A percentile compares a stretch with the other conserved stretches of the same genome.
Evolutionary conservation across 2,113 vertebrate species (phyloP).

Genomic region (Seriola rivoliana): DNA sequence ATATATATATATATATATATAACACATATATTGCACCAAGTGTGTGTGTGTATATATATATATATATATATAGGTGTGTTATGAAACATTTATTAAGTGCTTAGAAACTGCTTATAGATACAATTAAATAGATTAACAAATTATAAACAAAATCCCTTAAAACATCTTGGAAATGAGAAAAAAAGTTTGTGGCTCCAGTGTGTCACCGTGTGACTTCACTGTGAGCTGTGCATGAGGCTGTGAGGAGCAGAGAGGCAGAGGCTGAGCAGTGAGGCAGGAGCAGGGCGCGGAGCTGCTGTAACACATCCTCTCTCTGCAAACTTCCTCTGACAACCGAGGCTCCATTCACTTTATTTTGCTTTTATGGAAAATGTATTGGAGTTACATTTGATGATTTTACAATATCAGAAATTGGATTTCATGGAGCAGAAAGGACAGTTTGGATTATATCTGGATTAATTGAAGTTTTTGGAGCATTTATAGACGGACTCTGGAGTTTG

Average conservation of each 20-base stretch:
- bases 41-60: too few relatives aligned
- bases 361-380: neutral
- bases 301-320: slow-evolving; percentile 51
- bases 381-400: slow-evolving; percentile 12
- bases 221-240: slow-evolving; percentile 10
- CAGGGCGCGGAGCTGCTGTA: slow-evolving; percentile 49
- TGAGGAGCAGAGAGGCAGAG: slow-evolving; percentile 38
- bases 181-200: slow-evolving; percentile 7
- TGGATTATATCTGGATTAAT: slow-evolving; percentile 44
- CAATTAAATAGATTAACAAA: too few relatives aligned
- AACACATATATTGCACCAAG: too few relatives aligned
- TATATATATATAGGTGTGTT: too few relatives aligned
- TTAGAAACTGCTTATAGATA: too few relatives aligned
- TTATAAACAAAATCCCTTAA: neutral
- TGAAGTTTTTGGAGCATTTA: slow-evolving; percentile 42
- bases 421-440: neutral
- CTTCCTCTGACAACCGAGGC: slow-evolving; percentile 37
- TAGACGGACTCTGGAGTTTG: slow-evolving; percentile 3
- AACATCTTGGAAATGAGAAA: neutral
- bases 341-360: neutral
- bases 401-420: neutral
- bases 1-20: too few relatives aligned
- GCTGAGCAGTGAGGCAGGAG: slow-evolving; percentile 51
- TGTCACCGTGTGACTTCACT: slow-evolving; percentile 42
- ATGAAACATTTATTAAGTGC: too few relatives aligned